Evolutionary conservation across 2,888 invertebrate genomes (phyloP), one percentile per base, ranked within the genome.

Genomic region (Tachina grossa): DNA sequence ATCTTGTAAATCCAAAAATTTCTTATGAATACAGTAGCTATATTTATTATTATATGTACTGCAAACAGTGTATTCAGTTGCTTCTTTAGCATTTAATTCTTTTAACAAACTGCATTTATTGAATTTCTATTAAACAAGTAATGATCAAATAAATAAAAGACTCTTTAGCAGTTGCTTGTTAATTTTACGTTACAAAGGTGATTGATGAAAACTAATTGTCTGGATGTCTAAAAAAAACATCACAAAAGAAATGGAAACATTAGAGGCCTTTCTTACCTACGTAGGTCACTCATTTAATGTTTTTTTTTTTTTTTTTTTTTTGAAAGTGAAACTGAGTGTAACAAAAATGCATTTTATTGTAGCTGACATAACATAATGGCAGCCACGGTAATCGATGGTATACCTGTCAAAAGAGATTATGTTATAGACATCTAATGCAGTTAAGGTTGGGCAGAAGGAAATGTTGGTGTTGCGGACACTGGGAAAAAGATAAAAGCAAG

Each of bases 191-290:
- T 59, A 72, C 59, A 79, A 84, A 79, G 78, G 75, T 84, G 82
- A 84, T 85, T 84, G 87, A 87, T 87, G 84, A 83, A 83, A 87
- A 71, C 83, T 80, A 83, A 87, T 84, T 84, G 72, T 63, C 22
- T 61, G 43, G 53, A 3, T 76, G 61, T 22, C 45, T 31, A 61
- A 80, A 75, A 31, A 68, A 53, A 55, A 57, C 19, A 55, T 31
- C 5, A 49, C 47, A 68, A 74, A 72, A n/a, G 68, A 47, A 74
- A 74, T 39, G 63, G 13, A 72, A 57, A 77, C 39, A 49, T 47
- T 47, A 65, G 43, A 75, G 63, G 41, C 75, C 75, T 57, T 75
- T 61, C 9, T 39, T 19, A 69, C 8, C 19, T 55, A 68, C 78
- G 61, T 69, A 83, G 78, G 78, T 83, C 72, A 83, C 77, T 68